Evolutionary conservation across 2,797 vertebrate genomes (phyloP).

Genomic region (Sebastes steindachneri): DNA sequence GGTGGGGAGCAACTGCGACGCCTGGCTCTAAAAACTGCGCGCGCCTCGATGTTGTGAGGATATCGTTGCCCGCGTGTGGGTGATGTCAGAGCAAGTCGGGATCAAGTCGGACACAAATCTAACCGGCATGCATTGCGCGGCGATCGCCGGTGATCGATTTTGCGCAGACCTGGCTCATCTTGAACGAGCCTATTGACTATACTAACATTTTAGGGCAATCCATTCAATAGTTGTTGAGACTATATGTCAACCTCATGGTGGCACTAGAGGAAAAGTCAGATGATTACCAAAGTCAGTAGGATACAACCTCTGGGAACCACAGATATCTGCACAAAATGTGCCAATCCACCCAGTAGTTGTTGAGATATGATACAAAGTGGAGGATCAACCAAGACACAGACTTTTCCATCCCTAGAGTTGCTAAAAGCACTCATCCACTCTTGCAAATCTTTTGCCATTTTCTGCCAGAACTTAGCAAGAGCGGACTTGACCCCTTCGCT

Average conservation of each 20-base stretch:
- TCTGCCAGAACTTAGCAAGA: background rate
- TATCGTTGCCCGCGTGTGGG: too few relatives aligned
- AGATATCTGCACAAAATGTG: background rate
- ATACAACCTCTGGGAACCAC: background rate
- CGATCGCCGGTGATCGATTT: rapidly evolving
- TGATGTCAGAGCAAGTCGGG: too few relatives aligned
- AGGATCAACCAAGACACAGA: background rate
- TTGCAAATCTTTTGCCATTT: background rate
- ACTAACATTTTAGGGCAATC: background rate
- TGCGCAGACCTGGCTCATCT: too few relatives aligned
- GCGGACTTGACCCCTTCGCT: background rate
- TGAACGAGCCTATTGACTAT: too few relatives aligned
- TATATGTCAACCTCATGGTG: background rate
- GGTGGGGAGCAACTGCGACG: too few relatives aligned
- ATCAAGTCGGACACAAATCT: too few relatives aligned
- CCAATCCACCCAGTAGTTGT: background rate
- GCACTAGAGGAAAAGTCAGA: background rate
- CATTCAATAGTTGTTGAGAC: background rate
- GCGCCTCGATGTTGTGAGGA: too few relatives aligned
- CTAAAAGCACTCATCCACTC: background rate
- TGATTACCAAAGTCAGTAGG: background rate
- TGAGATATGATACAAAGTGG: background rate
- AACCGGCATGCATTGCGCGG: too few relatives aligned
- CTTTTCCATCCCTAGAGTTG: background rate
- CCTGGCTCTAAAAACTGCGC: too few relatives aligned